Base-by-base conservation (phyloP, 2,113 vertebrate species). In the Indri indri region DNA sequence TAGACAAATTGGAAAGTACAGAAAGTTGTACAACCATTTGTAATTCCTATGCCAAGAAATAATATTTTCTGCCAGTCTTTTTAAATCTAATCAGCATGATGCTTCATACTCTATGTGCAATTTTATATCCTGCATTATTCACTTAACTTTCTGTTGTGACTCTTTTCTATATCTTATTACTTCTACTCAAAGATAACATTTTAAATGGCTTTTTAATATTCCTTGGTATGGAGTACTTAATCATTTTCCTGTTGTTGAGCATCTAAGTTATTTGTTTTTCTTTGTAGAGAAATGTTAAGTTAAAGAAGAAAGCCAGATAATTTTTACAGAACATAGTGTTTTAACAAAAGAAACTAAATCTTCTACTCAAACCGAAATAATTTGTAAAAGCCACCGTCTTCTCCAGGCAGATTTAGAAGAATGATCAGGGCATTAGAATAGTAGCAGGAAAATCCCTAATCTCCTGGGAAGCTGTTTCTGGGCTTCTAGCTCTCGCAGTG, bases 251-350 rank as follows among this genome's bases (percentile, higher is more conserved):
- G 17, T 88, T 83, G 11, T 90, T 80, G 14, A 71, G 1, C 54
- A 95, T n/a, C 82, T 83, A 93, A 27, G 22, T 77, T 85, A 81
- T 54, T 93, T 85, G 12, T n/a, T 82, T 1, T 66, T 94, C 20
- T 88, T 93, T 63, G 18, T 47, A 82, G 74, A 87, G 63, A 85
- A 65, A 61, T 92, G 91, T 94, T 86, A 68, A 45, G 94, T 94
- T 86, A 68, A 45, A 25, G 42, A 12, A 70, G 57, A 66, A 86
- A 77, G 22, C 22, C 42, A 80, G 32, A 42, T 16, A 61, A 9
- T 63, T 88, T 90, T 86, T 87, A 20, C 2, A 50, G 61, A 84
- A 42, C 16, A 79, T 20, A 61, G 37, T 88, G 57, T 88, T 92
- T 87, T 93, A 90, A 94, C 7, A 18, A 88, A 90, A 70, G 63